Base-by-base conservation (phyloP, 2,797 vertebrate species). In the Labeo calbasu region DNA sequence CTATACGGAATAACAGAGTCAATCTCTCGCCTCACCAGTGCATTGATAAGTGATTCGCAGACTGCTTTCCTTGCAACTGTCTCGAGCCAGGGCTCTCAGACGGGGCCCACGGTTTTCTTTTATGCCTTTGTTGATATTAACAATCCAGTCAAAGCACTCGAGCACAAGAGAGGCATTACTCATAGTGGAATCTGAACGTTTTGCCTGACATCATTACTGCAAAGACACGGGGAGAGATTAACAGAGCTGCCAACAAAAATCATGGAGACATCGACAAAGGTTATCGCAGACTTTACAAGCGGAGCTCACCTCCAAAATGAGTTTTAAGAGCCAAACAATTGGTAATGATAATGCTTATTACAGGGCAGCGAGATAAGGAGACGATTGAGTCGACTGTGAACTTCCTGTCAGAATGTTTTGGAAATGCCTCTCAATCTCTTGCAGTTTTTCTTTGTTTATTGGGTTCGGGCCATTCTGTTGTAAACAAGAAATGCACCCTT, bases 201-300 rank as follows among this genome's bases (percentile, higher is more conserved):
- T 28, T 84, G 70, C n/a, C 76, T 91, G 88, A 93, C 86, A 82
- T 92, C 89, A 91, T 82, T 36, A 84, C 40, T 81, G 89, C 82
- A 68, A 84, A 55, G 88, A 91, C 88, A 88, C 72, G 17, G 71
- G 28, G 82, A 59, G 85, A 92, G 87, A 92, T 86, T 9, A 70
- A 23, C 1, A 63, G 0, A 53, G 75, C 89, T 90, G 91, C 91
- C 91, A 92, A 90, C 86, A 90, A 84, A 82, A 88, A 90, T 86
- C 66, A 84, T 48, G 12, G 84, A 80, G 87, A 92, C 87, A 87
- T 85, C 81, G 75, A 84, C 69, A 82, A 79, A 88, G 87, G 89
- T 91, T 90, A 89, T 92, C 91, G 40, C 85, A 87, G 87, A 84
- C 81, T 88, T 80, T 82, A 82, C 78, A 85, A 86, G 73, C 25